Conservation (phyloP, 2,113 vertebrate species). For the Stigmatopora nigra region DNA sequence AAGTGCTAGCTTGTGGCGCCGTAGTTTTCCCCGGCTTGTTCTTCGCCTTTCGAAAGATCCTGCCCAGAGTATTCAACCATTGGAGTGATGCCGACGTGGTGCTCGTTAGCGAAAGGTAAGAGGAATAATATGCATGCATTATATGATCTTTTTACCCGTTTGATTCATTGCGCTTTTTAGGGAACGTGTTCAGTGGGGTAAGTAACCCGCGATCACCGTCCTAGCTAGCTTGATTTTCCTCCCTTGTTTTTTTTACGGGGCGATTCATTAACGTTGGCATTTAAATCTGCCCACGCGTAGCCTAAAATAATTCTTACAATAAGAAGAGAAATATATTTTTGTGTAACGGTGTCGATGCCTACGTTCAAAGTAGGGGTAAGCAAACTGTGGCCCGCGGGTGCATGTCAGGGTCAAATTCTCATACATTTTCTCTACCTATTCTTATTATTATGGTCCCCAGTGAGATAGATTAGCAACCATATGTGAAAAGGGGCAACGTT, state of each 20-base stretch:
- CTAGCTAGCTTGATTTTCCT: background rate
- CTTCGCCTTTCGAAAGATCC: conserved; percentile 62
- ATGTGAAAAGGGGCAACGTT: no score
- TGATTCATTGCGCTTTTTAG: background rate
- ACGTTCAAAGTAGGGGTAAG: background rate
- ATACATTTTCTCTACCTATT: background rate
- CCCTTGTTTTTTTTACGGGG: background rate
- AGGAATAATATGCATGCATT: background rate
- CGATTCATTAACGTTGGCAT: background rate
- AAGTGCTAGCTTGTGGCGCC: conserved; percentile 66
- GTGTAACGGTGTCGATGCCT: background rate
- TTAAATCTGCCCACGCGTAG: background rate
- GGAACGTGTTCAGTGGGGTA: background rate
- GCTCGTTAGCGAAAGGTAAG: conserved; percentile 75
- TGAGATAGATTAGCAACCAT: background rate
- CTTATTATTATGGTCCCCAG: background rate
- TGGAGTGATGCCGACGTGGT: conserved; percentile 76
- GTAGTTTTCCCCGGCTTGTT: conserved; percentile 74
- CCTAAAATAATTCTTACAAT: background rate
- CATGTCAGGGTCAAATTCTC: background rate
- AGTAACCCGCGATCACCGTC: background rate
- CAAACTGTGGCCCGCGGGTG: background rate
- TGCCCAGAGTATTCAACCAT: conserved; percentile 62
- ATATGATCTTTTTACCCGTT: background rate
- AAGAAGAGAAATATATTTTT: background rate